A percentile compares a stretch with the other conserved stretches of the same genome.
Evolutionary conservation across 1,140 invertebrate species (phyloP).

Genomic region (Drosophila miranda): DNA sequence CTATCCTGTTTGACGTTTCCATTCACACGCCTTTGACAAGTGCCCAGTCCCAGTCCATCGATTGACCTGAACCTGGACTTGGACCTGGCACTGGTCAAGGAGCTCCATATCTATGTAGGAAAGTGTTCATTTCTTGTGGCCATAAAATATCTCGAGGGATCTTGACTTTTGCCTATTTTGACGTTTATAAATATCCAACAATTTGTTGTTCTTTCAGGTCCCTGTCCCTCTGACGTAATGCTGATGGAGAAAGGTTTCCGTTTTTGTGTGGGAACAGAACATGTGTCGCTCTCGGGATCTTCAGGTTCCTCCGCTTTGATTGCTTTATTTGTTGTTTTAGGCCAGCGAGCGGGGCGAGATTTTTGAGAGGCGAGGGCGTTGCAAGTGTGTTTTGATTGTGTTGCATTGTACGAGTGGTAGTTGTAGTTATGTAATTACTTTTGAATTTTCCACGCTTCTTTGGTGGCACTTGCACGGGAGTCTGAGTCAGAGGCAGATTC

Average conservation of each 20-base stretch:
- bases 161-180: slow-evolving; percentile 72
- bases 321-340: slow-evolving; percentile 81
- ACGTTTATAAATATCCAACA: slow-evolving; percentile 80
- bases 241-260: slow-evolving; percentile 76
- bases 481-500: background rate
- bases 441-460: slow-evolving; percentile 66
- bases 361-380: slow-evolving; percentile 50
- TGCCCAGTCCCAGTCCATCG: slow-evolving; percentile 20
- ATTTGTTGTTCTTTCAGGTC: slow-evolving; percentile 58
- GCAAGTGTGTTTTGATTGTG: slow-evolving; percentile 77
- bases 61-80: background rate
- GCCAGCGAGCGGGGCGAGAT: slow-evolving; percentile 10
- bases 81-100: slow-evolving; percentile 15
- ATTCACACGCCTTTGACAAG: slow-evolving; percentile 75
- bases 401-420: slow-evolving; percentile 26
- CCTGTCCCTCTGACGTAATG: slow-evolving; percentile 63
- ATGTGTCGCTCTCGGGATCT: slow-evolving; percentile 51
- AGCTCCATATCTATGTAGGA: slow-evolving; percentile 19
- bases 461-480: slow-evolving; percentile 59
- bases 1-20: slow-evolving; percentile 71
- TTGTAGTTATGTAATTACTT: slow-evolving; percentile 59
- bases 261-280: slow-evolving; percentile 63
- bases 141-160: slow-evolving; percentile 69
- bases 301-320: slow-evolving; percentile 54
- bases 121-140: slow-evolving; percentile 33